Base-by-base conservation (phyloP, 92 coral and sea anemone genomes). In the Porites rus region DNA sequence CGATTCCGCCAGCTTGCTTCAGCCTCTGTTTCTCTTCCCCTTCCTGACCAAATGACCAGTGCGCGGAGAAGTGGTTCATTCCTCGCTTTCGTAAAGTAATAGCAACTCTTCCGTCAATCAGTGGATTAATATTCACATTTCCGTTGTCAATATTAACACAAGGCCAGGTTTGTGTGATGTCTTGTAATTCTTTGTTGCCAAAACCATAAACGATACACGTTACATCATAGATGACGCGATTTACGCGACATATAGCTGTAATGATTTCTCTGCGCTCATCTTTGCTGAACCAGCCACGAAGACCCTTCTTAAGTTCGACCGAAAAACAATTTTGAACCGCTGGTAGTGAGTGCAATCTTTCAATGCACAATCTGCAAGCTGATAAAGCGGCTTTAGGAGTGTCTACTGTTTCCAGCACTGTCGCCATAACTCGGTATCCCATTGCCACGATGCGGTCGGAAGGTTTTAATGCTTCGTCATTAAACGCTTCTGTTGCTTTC, bases 401-500 rank as follows among this genome's bases (percentile, higher is more conserved):
- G 75, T 82, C 92, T 8, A 78, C 67, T 53, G 79, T 56, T 38
- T 90, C 93, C 3, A 92, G 85, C 38, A 92, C 62, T 4, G 89
- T 92, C 53, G 93, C 89, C 84, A 92, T 79, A 51, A 92, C 65
- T 61, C 93, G 89, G 51, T 80, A 65, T 8, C 62, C 73, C 91
- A 87, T 86, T 0, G 95, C 93, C 18, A 71, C 67, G 53, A 92
- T 52, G 21, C 95, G 93, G 19, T 92, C 93, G 19, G 85, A 74
- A 8, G 69, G 31, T 1, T 38, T 52, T 18, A 92, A 81, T 2
- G 88, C 84, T 75, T 92, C 91, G 70, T 92, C 84, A 51, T 61
- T 66, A 60, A 92, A 92, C 17, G 93, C 93, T 65, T 72, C 69
- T 46, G 93, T 92, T 66, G 93, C 91, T 31, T 92, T 68, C 51